phyloP scores from a whole-genome alignment of 2,888 invertebrate genomes.

The Lepetodrilus schrolli region DNA sequence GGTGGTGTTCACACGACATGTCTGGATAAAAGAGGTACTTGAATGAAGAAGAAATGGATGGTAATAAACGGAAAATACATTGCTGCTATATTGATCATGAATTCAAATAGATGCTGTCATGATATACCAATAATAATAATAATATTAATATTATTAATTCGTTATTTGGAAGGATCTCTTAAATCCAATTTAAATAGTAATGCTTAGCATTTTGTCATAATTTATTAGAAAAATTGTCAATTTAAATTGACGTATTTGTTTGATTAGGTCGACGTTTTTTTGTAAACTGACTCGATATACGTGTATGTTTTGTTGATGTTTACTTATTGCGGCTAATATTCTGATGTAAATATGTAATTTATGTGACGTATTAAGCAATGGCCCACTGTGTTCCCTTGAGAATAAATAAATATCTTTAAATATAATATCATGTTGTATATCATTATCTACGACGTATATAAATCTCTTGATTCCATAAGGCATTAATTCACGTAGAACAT shows the following conservation, averaged over 20 bases:
- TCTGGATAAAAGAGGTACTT: too few species aligned
- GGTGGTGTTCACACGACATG: too few species aligned
- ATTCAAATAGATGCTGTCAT: too few species aligned
- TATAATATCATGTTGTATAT: not conserved
- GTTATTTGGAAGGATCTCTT: too few species aligned
- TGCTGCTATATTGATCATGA: too few species aligned
- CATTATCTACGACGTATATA: not conserved
- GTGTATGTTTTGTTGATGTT: not conserved
- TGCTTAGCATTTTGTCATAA: slow-evolving; percentile 1
- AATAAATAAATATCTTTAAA: slow-evolving; percentile 19
- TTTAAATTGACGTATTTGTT: not conserved
- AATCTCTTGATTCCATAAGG: not conserved
- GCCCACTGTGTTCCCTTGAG: slow-evolving; percentile 12
- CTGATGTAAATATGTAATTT: slow-evolving; percentile 13
- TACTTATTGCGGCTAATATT: not conserved
- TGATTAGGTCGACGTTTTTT: not conserved
- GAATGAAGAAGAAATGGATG: too few species aligned
- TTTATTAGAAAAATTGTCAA: slow-evolving; percentile 1
- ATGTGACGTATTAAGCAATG: slow-evolving; percentile 2
- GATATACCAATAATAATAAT: too few species aligned
- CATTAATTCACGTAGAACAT: too few species aligned
- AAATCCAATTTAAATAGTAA: too few species aligned
- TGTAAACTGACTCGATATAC: not conserved
- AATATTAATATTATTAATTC: too few species aligned
- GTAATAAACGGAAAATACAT: too few species aligned